Evolutionary conservation across 2,888 invertebrate genomes (phyloP), one percentile per base, ranked within the genome.

Genomic region (Trachelus tabidus): DNA sequence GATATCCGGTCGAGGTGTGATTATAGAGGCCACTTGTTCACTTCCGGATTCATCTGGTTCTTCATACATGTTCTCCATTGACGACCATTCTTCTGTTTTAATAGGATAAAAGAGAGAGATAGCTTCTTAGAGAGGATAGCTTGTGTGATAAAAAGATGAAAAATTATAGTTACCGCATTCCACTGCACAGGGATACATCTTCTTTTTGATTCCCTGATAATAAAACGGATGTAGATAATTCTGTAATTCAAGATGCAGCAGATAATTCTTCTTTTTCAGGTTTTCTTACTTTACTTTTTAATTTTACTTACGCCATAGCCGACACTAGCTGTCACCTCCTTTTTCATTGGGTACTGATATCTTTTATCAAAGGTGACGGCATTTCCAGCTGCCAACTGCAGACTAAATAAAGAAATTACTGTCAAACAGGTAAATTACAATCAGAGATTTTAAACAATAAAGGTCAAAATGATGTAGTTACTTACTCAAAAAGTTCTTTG

Each of bases 181-280:
- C 30, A 77, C 77, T 69, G 77, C 77, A 69, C 77, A 77, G 15
- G 77, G 77, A 35, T 77, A 77, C 77, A 77, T 77, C 40, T 71
- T 77, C 69, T 77, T 71, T 30, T 69, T 77, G 11, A 56, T n/a
- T 15, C 75, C 77, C 30, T 33, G 69, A 35, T 77, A 77, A 69
- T 77, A 77, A 35, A 77, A 31, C 15, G 77, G 77, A 40, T 77
- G 77, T 37, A 77, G 69, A n/a, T 77, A 75, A 75, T 77, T 74
- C 77, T 77, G 75, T 35, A 68, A 69, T 75, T 30, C n/a, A 40
- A 69, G 11, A 68, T 35, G n/a, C 15, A 34, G 73, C 69, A 68
- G 23, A 77, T 34, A 30, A 12, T 4, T 68, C 9, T 31, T 73
- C 30, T 34, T 35, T n/a, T 30, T n/a, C 31, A 73, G 12, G 11